Base-by-base conservation (phyloP, 2,888 invertebrate species). In the Spilosoma lubricipeda region DNA sequence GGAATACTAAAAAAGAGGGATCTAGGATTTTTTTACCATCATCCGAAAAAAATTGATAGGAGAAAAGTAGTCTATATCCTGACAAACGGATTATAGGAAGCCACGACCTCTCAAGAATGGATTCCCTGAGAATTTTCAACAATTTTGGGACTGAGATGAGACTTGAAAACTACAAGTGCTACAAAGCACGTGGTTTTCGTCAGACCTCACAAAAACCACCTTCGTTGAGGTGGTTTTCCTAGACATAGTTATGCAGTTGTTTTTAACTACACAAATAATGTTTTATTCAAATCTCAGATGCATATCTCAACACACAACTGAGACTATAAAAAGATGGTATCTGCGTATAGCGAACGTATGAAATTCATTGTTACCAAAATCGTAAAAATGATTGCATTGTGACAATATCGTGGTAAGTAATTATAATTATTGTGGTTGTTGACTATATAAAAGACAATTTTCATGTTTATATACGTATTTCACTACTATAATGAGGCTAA, bases 331-430 rank as follows among this genome's bases (percentile, higher is more conserved):
- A 63, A 30, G 68, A 68, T 42, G 33, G 27, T 68, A 68, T 68
- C 68, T 56, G 67, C 11, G 23, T 33, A 11, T 52, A 33, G 48
- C 15, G 42, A 30, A 48, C 27, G 67, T 18, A 67, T 48, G 30
- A 30, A 20, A 67, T 27, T n/a, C 45, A 67, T 67, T 67, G 42
- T 67, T 45, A n/a, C 27, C 27, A 48, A 67, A 67, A 9, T 45
- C 27, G 45, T 67, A 48, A 18, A 67, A 48, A 67, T 67, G 27
- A 42, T 27, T 45, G 2, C 42, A 42, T 67, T 66, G 65, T 66
- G 36, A 33, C n/a, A 66, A 33, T 39, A 39, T n/a, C 23, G 13
- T 66, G 39, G 8, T 65, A 65, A 36, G 39, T 66, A 20, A 65
- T 65, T 65, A 18, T 36, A 33, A 9, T 65, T 65, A 33, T 63